Conservation (phyloP, 2,888 invertebrate species). For the Carterocephalus palaemon region DNA sequence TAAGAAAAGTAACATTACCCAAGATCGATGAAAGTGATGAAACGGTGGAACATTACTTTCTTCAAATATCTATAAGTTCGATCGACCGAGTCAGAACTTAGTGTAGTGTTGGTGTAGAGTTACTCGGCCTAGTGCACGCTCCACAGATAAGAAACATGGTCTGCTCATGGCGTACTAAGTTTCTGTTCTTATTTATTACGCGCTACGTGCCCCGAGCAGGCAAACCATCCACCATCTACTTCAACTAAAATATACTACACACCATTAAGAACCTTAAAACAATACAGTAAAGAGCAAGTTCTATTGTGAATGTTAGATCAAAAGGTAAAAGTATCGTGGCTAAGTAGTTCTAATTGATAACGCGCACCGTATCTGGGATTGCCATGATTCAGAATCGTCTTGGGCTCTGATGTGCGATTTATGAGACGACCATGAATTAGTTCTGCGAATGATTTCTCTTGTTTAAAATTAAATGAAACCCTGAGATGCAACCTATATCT, state of each 20-base stretch:
- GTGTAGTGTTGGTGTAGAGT: slow-evolving; percentile 65
- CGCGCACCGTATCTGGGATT: slow-evolving; percentile 64
- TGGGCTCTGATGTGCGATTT: slow-evolving; percentile 58
- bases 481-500: no score
- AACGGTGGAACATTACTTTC: no score
- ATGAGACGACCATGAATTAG: slow-evolving; percentile 43
- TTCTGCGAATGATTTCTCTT: slow-evolving; percentile 29
- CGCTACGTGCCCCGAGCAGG: slow-evolving; percentile 66
- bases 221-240: slow-evolving; percentile 43
- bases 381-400: slow-evolving; percentile 65
- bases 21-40: no score
- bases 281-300: neutral
- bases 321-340: slow-evolving; percentile 29
- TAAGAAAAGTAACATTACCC: no score
- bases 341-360: slow-evolving; percentile 67
- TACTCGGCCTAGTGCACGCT: slow-evolving; percentile 55
- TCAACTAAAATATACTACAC: slow-evolving; percentile 34
- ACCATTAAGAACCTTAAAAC: slow-evolving; percentile 37
- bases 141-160: slow-evolving; percentile 64
- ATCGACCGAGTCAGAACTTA: slow-evolving; percentile 41
- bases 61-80: slow-evolving; percentile 25
- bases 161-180: slow-evolving; percentile 62
- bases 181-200: slow-evolving; percentile 68
- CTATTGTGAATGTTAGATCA: neutral
- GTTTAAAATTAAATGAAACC: neutral